phyloP scores from a whole-genome alignment of 23 tunicate genomes.

The Phallusia fumigata region DNA sequence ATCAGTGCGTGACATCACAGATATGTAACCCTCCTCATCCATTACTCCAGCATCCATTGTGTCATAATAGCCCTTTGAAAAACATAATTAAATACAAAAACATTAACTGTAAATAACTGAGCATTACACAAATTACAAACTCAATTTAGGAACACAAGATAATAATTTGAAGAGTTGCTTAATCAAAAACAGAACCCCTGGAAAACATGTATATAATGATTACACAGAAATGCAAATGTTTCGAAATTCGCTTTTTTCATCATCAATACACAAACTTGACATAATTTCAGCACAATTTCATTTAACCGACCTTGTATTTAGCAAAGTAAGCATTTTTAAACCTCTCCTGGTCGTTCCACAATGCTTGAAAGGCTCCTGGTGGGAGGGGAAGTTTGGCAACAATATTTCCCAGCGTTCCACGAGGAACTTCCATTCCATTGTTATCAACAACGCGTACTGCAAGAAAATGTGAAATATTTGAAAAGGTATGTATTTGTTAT shows the following conservation, averaged over 20 bases:
- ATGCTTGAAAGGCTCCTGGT: slow-evolving; percentile 76
- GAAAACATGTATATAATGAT: too few species aligned
- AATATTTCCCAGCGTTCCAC: slow-evolving; percentile 76
- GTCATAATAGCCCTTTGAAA: slow-evolving; percentile 87
- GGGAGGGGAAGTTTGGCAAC: slow-evolving; percentile 85
- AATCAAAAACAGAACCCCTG: too few species aligned
- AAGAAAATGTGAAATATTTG: background rate
- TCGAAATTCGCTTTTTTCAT: too few species aligned
- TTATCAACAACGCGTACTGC: slow-evolving; percentile 87
- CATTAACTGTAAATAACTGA: too few species aligned
- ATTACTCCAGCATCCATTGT: slow-evolving; percentile 96
- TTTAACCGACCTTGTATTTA: slow-evolving; percentile 51
- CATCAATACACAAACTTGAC: too few species aligned
- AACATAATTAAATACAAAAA: too few species aligned
- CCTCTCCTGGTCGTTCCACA: slow-evolving; percentile 76
- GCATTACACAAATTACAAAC: too few species aligned
- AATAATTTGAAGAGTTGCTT: too few species aligned
- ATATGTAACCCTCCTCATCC: slow-evolving; percentile 86
- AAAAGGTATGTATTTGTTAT: too few species aligned
- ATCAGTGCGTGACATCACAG: slow-evolving; percentile 99
- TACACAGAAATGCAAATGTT: too few species aligned
- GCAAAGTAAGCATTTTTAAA: slow-evolving; percentile 76
- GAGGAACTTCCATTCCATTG: slow-evolving; percentile 56
- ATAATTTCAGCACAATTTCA: too few species aligned
- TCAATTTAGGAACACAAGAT: too few species aligned